These are phyloP conservation scores for Rafetus swinhoei DNA, from an alignment of 2,113 vertebrate species.

Conservation along the genomic window DNA sequence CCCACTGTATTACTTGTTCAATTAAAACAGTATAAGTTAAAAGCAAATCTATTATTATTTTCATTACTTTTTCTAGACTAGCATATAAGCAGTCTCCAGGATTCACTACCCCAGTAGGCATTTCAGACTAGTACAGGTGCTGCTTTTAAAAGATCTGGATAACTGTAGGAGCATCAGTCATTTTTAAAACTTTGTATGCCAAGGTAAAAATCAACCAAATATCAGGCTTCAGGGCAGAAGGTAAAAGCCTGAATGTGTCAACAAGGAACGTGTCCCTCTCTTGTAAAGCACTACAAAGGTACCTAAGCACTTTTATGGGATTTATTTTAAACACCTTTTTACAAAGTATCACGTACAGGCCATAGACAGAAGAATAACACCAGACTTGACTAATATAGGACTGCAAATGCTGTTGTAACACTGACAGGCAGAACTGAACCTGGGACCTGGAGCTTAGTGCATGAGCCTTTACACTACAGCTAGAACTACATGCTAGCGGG, in stretches of 20 bases:
- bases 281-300: background rate
- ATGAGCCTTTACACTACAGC: too few relatives aligned
- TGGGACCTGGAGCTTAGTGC: too few relatives aligned
- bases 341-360: background rate
- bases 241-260: background rate
- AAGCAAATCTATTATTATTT: background rate
- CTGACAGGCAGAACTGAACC: too few relatives aligned
- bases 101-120: background rate
- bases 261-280: background rate
- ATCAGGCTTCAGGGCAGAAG: background rate
- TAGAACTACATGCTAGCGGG: too few relatives aligned
- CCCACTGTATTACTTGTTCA: background rate
- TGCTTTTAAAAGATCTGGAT: background rate
- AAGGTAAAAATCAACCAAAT: background rate
- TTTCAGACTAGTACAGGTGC: background rate
- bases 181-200: background rate
- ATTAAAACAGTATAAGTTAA: background rate
- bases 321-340: background rate
- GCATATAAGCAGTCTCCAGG: background rate
- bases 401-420: background rate
- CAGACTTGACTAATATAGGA: background rate
- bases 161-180: background rate
- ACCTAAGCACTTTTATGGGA: background rate
- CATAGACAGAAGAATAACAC: background rate
- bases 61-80: constrained; percentile 12